These are phyloP conservation scores for Plutella xylostella DNA, from an alignment of 2,888 invertebrate species.

Conservation along the genomic window DNA sequence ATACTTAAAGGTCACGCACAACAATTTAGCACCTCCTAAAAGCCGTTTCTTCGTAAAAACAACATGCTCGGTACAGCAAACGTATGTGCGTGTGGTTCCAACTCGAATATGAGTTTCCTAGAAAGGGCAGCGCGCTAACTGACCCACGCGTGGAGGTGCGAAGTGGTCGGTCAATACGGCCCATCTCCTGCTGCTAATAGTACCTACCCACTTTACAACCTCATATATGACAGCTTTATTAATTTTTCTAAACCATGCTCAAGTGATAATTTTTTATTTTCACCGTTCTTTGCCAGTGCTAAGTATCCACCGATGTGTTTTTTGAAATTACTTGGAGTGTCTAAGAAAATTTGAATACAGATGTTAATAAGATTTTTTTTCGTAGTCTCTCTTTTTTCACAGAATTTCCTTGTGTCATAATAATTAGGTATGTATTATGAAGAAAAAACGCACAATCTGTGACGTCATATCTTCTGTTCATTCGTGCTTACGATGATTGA, in stretches of 20 bases:
- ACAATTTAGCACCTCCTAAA: slow-evolving; percentile 51
- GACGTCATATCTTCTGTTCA: no score
- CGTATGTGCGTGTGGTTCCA: slow-evolving; percentile 28
- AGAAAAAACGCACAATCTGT: no score
- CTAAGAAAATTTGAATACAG: no score
- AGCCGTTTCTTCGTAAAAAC: slow-evolving; percentile 13
- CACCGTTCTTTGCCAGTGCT: no score
- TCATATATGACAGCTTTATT: slow-evolving; percentile 27
- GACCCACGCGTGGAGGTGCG: slow-evolving; percentile 41
- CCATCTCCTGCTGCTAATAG: slow-evolving; percentile 23
- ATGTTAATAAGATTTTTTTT: no score
- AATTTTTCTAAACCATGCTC: slow-evolving; percentile 3
- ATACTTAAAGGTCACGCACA: slow-evolving; percentile 44
- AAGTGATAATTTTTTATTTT: not conserved
- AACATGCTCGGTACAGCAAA: not conserved
- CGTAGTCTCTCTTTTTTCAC: no score
- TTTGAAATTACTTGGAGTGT: no score
- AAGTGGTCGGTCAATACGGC: slow-evolving; percentile 52
- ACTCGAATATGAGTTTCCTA: slow-evolving; percentile 39
- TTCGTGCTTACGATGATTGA: no score
- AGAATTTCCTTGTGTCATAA: no score
- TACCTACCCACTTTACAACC: slow-evolving; percentile 31
- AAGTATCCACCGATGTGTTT: no score
- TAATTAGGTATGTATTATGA: no score
- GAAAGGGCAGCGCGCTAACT: slow-evolving; percentile 45